These are phyloP conservation scores for Bombus waltoni DNA, from an alignment of 1,140 invertebrate species.

Conservation along the genomic window DNA sequence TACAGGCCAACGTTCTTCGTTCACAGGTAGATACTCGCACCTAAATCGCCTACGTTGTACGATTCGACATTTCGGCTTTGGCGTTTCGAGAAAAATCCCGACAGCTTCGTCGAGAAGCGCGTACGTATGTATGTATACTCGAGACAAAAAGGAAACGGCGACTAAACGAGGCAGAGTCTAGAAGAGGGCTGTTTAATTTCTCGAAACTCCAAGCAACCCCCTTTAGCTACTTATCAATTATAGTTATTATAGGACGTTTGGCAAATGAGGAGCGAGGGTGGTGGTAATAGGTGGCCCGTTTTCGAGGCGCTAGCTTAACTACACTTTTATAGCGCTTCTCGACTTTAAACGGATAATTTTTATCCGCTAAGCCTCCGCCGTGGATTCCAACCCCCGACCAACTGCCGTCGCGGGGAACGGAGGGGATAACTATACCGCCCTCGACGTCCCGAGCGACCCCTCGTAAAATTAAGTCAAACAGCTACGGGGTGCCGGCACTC, in stretches of 20 bases:
- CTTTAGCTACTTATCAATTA: conserved; percentile 72
- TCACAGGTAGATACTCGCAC: no score
- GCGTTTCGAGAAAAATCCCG: background rate
- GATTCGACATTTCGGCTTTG: no score
- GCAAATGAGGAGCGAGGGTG: conserved; percentile 33
- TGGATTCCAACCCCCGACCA: conserved; percentile 63
- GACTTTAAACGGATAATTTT: conserved; percentile 76
- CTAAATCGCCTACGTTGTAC: no score
- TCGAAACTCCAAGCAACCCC: background rate
- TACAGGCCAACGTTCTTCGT: no score
- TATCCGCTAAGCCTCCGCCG: conserved; percentile 68
- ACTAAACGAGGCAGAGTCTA: background rate
- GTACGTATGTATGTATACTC: no score
- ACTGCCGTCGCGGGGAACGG: conserved; percentile 52
- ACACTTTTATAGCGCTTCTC: conserved; percentile 73
- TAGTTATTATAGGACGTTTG: conserved; percentile 63
- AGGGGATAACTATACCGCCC: conserved; percentile 70
- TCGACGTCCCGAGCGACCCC: conserved; percentile 70
- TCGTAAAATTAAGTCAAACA: conserved; percentile 80
- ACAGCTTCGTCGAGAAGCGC: background rate
- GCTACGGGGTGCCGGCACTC: conserved; percentile 69
- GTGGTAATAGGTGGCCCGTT: conserved; percentile 49
- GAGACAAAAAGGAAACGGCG: background rate
- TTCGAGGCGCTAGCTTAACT: conserved; percentile 67
- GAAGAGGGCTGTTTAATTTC: conserved; percentile 44